Percentiles rank a stretch among this genome's conserved stretches.
These are phyloP conservation scores for Camptogramma bilineatum DNA, from an alignment of 2,888 invertebrate genomes.

Conservation along the genomic window DNA sequence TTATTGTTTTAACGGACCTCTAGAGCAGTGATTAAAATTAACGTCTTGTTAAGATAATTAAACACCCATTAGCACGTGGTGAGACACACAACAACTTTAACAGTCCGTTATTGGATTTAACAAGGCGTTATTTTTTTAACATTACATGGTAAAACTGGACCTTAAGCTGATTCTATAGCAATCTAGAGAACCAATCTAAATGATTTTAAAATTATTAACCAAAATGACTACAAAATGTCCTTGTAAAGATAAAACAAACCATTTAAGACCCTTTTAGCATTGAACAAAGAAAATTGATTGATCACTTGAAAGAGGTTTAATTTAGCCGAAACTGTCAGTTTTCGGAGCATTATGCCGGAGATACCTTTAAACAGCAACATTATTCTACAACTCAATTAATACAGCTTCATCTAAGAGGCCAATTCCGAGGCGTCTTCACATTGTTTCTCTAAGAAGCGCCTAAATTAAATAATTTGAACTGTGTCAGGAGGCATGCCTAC, in stretches of 20 bases:
- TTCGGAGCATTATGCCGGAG: background rate
- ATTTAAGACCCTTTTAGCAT: background rate
- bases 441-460: constrained; percentile 24
- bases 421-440: constrained; percentile 31
- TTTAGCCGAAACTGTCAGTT: constrained; percentile 8
- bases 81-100: too few relatives aligned
- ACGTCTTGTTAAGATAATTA: too few relatives aligned
- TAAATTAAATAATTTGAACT: background rate
- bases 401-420: constrained; percentile 13
- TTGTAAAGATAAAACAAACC: background rate
- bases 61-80: too few relatives aligned
- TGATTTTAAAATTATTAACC: too few relatives aligned
- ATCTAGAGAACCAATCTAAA: too few relatives aligned
- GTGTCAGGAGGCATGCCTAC: background rate
- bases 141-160: too few relatives aligned
- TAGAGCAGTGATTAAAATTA: too few relatives aligned
- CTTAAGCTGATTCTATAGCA: too few relatives aligned
- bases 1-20: too few relatives aligned
- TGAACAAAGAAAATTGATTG: constrained; percentile 2
- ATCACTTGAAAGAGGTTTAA: constrained; percentile 8
- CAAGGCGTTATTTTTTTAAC: too few relatives aligned
- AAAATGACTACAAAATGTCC: background rate
- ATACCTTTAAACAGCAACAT: constrained; percentile 7
- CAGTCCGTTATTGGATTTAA: too few relatives aligned
- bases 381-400: constrained; percentile 16